A percentile compares a stretch with the other conserved stretches of the same genome.
These are phyloP conservation scores for Lepidocyrtoides sp. DNA, from an alignment of 2,888 invertebrate genomes.

Conservation along the genomic window DNA sequence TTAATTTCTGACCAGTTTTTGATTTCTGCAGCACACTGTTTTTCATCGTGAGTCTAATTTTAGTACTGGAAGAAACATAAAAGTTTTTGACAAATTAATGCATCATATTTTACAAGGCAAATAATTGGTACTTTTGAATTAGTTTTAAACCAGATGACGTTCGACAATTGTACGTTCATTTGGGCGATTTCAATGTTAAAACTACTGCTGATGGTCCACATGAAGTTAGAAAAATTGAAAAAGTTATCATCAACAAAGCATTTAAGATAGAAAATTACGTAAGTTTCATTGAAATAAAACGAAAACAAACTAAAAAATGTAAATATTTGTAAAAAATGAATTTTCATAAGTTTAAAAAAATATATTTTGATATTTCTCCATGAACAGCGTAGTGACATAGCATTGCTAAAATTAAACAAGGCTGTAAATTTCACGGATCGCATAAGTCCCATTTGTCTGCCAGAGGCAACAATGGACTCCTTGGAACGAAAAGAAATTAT, in stretches of 20 bases:
- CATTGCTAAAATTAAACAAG: conserved; percentile 92
- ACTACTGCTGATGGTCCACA: conserved; percentile 92
- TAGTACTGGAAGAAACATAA: conserved; percentile 89
- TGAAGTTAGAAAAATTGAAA: conserved; percentile 92
- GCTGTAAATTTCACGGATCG: conserved; percentile 91
- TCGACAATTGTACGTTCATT: conserved; percentile 92
- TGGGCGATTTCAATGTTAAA: conserved; percentile 95
- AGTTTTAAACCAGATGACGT: conserved; percentile 91
- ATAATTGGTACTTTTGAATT: background rate
- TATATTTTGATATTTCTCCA: background rate
- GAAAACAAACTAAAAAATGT: background rate
- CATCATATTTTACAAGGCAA: background rate
- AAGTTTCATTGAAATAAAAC: conserved; percentile 85
- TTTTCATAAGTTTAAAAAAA: no score
- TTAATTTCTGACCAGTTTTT: conserved; percentile 89
- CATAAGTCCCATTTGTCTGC: conserved; percentile 93
- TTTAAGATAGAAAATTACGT: conserved; percentile 94
- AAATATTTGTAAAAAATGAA: background rate
- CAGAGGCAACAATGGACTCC: conserved; percentile 51
- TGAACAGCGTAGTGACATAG: conserved; percentile 93
- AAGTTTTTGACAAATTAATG: background rate
- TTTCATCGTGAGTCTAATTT: conserved; percentile 91
- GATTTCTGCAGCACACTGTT: conserved; percentile 95
- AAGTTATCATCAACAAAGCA: conserved; percentile 94
- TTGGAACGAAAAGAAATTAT: conserved; percentile 43